A percentile compares a stretch with the other conserved stretches of the same genome.
Conservation (phyloP, 2,113 vertebrate genomes). For the human (Homo sapiens) region GRCh38 chr7:4143001-4143500, state of each 20-base stretch:
- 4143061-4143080: rapidly evolving
- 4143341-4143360: background rate
- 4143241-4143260: too few species aligned
- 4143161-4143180: rapidly evolving
- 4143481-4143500: background rate
- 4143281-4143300: background rate
- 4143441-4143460: background rate
- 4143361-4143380: rapidly evolving
- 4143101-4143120: background rate
- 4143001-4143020: too few species aligned
- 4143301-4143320: too few species aligned
- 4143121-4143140: background rate
- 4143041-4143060: rapidly evolving
- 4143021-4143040: background rate
- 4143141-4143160: background rate
- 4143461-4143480: background rate
- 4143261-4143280: background rate
- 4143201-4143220: background rate
- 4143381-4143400: background rate
- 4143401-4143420: rapidly evolving
- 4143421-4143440: too few species aligned
- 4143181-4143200: background rate
- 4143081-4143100: rapidly evolving
- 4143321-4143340: background rate
- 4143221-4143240: too few species aligned